Evolutionary conservation across 1,140 invertebrate species (phyloP).

Genomic region (Lineus longissimus): DNA sequence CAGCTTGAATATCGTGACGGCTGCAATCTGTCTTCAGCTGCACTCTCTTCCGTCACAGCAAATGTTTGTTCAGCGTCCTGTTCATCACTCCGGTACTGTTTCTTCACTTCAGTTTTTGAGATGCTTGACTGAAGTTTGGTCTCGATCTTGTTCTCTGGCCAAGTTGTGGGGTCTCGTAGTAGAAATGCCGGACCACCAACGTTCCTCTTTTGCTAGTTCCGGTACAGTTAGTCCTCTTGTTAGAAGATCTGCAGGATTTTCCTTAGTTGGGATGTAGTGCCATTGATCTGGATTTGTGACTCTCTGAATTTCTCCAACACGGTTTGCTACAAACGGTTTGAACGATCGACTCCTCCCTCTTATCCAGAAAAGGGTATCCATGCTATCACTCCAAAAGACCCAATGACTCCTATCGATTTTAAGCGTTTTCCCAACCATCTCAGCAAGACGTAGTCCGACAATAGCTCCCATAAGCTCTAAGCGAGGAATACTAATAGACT

Average conservation of each 20-base stretch:
- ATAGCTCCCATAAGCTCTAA: neutral
- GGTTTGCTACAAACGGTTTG: constrained; percentile 52
- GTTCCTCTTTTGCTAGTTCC: neutral
- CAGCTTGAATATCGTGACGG: too few relatives aligned
- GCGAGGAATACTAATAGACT: neutral
- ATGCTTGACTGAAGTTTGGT: too few relatives aligned
- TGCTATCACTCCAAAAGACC: neutral
- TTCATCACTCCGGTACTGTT: too few relatives aligned
- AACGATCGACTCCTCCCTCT: constrained; percentile 8
- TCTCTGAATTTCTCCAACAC: constrained; percentile 46
- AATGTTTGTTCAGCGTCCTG: too few relatives aligned
- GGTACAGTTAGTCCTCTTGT: constrained; percentile 13
- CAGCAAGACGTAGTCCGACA: neutral
- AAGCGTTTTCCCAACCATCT: neutral
- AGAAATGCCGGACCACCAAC: neutral
- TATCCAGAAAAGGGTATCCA: constrained; percentile 16
- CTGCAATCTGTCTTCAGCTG: too few relatives aligned
- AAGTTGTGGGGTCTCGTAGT: neutral
- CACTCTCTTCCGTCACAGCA: too few relatives aligned
- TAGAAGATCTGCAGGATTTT: constrained; percentile 32
- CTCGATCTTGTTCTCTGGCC: too few relatives aligned
- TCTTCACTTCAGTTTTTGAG: too few relatives aligned
- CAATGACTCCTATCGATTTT: neutral
- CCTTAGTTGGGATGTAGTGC: constrained; percentile 26
- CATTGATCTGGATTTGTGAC: constrained; percentile 22